Base-by-base conservation (phyloP, 1,140 invertebrate genomes). In the Brachionus calyciflorus region DNA sequence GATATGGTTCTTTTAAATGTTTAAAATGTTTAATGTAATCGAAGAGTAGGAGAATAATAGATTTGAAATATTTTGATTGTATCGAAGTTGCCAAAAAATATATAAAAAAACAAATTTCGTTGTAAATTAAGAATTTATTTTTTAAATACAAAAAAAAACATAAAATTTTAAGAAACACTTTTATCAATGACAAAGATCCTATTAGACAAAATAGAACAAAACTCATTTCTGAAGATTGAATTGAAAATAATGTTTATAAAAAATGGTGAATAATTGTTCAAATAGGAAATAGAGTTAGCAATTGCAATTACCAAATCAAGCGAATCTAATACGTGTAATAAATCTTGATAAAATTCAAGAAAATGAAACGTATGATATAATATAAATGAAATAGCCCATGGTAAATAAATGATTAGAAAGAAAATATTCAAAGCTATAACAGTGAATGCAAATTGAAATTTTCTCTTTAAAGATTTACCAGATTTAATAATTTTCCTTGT, bases 211-310 rank as follows among this genome's bases (percentile, higher is more conserved):
- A 63, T 17, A 33, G 17, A 33, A 28, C 17, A 37, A 19, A 37
- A 63, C 12, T 63, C 33, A 17, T 41, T 30, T 41, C 33, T 63
- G 10, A 63, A 63, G 17, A 40, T 63, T 14, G 14, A 37, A 40
- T 63, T 63, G 17, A 63, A 63, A 5, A 40, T 10, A 7, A 63
- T 37, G 19, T 63, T 63, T 1, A 63, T 40, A 17, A 63, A 19
- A 63, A 63, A 63, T 14, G 57, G 57, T 19, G 57, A 63, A 63
- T 40, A 63, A 63, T 63, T 63, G 7, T 63, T 63, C 4, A 63
- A 14, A 63, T 40, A 63, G 17, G 57, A 33, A 37, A 63, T 17
- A 40, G 28, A 63, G 17, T 63, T 63, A 0, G 57, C 21, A 37
- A 63, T 40, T 37, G 57, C 0, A 5, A 37, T 19, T 21, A 63